These are phyloP conservation scores for Lasiommata megera DNA, from an alignment of 2,888 invertebrate genomes.

Conservation along the genomic window DNA sequence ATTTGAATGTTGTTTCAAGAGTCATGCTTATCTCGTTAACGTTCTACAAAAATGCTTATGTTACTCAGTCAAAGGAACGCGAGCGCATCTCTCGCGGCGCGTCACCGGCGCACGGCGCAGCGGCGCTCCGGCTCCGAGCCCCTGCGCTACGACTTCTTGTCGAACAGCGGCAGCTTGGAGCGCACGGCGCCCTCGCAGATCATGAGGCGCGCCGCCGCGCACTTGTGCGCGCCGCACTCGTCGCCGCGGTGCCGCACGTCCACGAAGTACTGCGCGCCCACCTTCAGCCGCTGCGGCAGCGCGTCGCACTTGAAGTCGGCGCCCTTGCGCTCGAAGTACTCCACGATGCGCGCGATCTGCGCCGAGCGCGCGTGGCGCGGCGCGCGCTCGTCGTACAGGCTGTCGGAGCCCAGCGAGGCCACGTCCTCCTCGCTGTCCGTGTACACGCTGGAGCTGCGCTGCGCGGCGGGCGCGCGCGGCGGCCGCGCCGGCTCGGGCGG, in stretches of 20 bases:
- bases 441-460: slow-evolving; percentile 90
- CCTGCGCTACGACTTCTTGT: slow-evolving; percentile 78
- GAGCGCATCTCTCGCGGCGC: slow-evolving; percentile 12
- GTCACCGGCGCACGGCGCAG: slow-evolving; percentile 28
- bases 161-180: slow-evolving; percentile 92
- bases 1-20: background rate
- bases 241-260: slow-evolving; percentile 46
- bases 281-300: slow-evolving; percentile 38
- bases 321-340: slow-evolving; percentile 92
- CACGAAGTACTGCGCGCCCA: slow-evolving; percentile 46
- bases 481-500: slow-evolving; percentile 88
- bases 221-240: slow-evolving; percentile 24
- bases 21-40: too few relatives aligned
- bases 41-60: slow-evolving; percentile 41
- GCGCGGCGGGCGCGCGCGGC: slow-evolving; percentile 58
- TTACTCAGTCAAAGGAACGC: slow-evolving; percentile 44
- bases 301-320: slow-evolving; percentile 77
- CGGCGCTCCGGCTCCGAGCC: too few relatives aligned
- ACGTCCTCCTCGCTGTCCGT: slow-evolving; percentile 94
- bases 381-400: slow-evolving; percentile 84
- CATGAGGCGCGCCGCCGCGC: slow-evolving; percentile 84
- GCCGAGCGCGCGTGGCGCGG: slow-evolving; percentile 83
- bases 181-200: slow-evolving; percentile 93
- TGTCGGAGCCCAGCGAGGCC: slow-evolving; percentile 90
- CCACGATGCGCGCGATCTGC: slow-evolving; percentile 91